phyloP scores from a whole-genome alignment of 1,140 invertebrate genomes.

The Pachyrhynchus sulphureomaculatus region DNA sequence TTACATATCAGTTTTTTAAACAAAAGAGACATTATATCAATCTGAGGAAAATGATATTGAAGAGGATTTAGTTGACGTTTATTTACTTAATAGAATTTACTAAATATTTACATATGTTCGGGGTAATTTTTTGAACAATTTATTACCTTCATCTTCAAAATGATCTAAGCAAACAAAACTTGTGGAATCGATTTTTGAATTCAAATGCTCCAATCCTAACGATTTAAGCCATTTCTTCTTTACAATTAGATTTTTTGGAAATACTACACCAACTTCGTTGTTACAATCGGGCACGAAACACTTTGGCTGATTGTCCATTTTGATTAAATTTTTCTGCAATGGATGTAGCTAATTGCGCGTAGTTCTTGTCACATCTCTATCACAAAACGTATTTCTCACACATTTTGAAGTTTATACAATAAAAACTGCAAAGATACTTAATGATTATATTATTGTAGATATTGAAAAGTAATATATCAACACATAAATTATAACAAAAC shows the following conservation, averaged over 20 bases:
- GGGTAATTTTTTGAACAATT: no score
- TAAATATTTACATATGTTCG: no score
- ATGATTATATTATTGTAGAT: no score
- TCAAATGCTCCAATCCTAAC: slow-evolving; percentile 30
- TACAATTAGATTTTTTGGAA: slow-evolving; percentile 39
- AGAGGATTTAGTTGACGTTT: no score
- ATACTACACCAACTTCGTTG: slow-evolving; percentile 40
- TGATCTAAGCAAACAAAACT: slow-evolving; percentile 46
- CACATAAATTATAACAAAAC: slow-evolving; percentile 1
- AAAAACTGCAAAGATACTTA: no score
- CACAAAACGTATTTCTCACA: no score
- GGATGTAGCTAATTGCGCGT: neutral
- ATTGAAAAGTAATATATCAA: neutral
- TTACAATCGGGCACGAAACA: slow-evolving; percentile 46
- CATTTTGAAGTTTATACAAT: no score
- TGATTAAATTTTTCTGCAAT: neutral
- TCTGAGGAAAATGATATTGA: no score
- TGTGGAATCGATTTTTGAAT: slow-evolving; percentile 7
- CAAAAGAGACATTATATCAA: no score
- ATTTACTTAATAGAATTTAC: no score
- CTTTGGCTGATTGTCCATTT: slow-evolving; percentile 14
- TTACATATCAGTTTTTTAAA: no score
- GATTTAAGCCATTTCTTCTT: slow-evolving; percentile 38
- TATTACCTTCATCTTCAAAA: slow-evolving; percentile 35
- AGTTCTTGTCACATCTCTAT: neutral